These are phyloP conservation scores for Slavum lentiscoides DNA, from an alignment of 2,888 invertebrate species.

Conservation along the genomic window DNA sequence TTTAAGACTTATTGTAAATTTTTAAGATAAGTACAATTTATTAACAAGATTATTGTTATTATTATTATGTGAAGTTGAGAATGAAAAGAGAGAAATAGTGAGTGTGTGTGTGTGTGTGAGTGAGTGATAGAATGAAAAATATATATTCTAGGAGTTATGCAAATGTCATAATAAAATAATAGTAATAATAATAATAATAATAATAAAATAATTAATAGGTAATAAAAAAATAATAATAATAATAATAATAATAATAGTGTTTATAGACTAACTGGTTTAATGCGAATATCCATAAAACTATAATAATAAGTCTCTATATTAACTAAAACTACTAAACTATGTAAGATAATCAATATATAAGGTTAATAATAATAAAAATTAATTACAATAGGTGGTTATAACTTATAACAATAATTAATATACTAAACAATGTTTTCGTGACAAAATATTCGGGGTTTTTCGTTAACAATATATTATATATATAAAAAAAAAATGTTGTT, in stretches of 20 bases:
- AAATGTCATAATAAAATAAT: background rate
- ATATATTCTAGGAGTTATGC: slow-evolving; percentile 2
- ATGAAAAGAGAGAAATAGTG: background rate
- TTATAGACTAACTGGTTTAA: slow-evolving; percentile 35
- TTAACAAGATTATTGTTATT: slow-evolving; percentile 18
- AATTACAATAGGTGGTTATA: slow-evolving; percentile 2
- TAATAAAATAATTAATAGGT: background rate
- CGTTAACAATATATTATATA: background rate
- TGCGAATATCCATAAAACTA: slow-evolving; percentile 25
- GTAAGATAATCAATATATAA: slow-evolving; percentile 13
- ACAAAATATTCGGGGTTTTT: slow-evolving; percentile 22
- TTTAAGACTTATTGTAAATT: slow-evolving; percentile 20
- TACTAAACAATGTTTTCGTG: slow-evolving; percentile 18
- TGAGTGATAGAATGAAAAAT: background rate
- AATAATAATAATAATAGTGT: background rate
- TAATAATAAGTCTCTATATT: slow-evolving; percentile 3
- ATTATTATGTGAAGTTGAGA: slow-evolving; percentile 16
- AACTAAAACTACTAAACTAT: slow-evolving; percentile 33
- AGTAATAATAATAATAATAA: background rate
- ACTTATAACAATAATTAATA: slow-evolving; percentile 11
- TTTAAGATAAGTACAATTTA: slow-evolving; percentile 1
- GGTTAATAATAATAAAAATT: slow-evolving; percentile 32
- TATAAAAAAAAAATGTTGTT: too few relatives aligned
- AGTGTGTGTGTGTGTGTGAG: background rate
- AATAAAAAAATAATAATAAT: background rate